Percentiles rank a stretch among this genome's conserved stretches.
These are phyloP conservation scores for Xiphorhynchus erythropygius DNA, from an alignment of 2,797 vertebrate genomes.

Conservation along the genomic window DNA sequence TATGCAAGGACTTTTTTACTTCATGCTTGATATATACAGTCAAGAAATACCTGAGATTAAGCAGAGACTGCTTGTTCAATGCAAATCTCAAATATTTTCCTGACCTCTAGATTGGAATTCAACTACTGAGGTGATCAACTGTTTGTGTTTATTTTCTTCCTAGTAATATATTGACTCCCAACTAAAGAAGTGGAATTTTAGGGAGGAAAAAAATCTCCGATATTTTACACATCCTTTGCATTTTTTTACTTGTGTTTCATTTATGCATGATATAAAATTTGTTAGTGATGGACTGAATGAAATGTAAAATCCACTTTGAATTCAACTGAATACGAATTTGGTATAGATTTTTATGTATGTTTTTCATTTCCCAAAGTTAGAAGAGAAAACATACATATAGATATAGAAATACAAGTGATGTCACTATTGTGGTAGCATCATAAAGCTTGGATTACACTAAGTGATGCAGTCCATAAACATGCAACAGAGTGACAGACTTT, in stretches of 20 bases:
- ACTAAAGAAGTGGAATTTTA: background rate
- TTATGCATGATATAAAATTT: background rate
- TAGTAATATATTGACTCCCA: fast-evolving
- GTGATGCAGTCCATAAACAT: background rate
- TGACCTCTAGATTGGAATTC: background rate
- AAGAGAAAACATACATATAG: background rate
- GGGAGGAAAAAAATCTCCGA: background rate
- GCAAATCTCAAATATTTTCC: background rate
- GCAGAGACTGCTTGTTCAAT: background rate
- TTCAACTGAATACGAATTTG: background rate
- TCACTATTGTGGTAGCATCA: background rate
- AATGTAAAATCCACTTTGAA: background rate
- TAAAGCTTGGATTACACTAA: background rate
- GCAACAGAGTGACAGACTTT: background rate
- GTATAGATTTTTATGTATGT: background rate
- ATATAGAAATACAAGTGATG: background rate
- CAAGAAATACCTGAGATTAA: background rate
- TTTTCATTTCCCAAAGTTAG: background rate
- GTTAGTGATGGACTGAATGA: background rate
- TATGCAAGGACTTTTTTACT: background rate
- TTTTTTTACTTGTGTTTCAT: background rate
- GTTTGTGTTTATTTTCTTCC: background rate
- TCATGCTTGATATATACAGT: background rate
- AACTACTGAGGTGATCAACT: background rate
- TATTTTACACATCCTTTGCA: background rate